These are phyloP conservation scores for Ciconia stormi DNA, from an alignment of 2,113 vertebrate genomes.

Conservation along the genomic window DNA sequence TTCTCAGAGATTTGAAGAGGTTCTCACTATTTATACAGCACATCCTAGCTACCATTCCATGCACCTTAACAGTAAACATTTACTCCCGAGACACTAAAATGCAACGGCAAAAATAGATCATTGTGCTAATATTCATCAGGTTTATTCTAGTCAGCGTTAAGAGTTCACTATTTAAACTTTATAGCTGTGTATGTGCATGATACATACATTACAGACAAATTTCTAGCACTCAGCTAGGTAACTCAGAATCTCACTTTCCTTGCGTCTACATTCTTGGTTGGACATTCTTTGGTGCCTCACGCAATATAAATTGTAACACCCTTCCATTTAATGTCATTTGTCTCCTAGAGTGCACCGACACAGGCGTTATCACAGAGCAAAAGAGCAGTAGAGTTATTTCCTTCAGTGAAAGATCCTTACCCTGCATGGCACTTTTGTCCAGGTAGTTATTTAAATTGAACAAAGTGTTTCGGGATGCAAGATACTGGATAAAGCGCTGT, in stretches of 20 bases:
- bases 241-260: background rate
- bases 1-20: background rate
- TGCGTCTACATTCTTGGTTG: background rate
- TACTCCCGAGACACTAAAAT: background rate
- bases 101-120: background rate
- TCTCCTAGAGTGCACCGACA: background rate
- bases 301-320: background rate
- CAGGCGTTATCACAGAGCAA: background rate
- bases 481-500: constrained; percentile 93
- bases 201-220: background rate
- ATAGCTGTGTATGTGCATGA: background rate
- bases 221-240: background rate
- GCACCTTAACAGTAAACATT: background rate
- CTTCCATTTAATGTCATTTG: background rate
- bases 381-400: background rate
- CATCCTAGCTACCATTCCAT: background rate
- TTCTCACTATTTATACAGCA: background rate
- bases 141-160: background rate
- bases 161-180: background rate
- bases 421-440: constrained; percentile 93
- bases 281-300: background rate
- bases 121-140: background rate
- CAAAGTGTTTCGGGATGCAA: constrained; percentile 92
- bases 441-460: constrained; percentile 97
- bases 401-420: constrained; percentile 66